These are phyloP conservation scores for Drosophila pandora DNA, from an alignment of 1,140 invertebrate genomes.

Conservation along the genomic window DNA sequence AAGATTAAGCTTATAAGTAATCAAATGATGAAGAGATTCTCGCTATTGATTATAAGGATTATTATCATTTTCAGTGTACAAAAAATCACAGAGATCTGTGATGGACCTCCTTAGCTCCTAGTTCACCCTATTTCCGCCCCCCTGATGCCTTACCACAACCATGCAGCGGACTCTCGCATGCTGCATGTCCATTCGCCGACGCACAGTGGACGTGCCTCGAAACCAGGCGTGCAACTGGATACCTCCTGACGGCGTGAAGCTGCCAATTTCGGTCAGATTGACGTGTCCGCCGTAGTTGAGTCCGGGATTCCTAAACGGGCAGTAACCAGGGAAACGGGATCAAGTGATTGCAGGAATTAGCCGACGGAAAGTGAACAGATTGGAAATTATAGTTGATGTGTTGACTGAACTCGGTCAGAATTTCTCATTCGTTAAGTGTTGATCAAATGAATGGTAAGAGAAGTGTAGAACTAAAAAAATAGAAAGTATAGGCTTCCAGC, in stretches of 20 bases:
- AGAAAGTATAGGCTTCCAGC: background rate
- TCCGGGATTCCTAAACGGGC: slow-evolving; percentile 83
- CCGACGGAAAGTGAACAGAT: slow-evolving; percentile 24
- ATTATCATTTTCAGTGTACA: background rate
- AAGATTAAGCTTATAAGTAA: too few relatives aligned
- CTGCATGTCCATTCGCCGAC: slow-evolving; percentile 84
- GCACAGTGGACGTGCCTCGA: slow-evolving; percentile 84
- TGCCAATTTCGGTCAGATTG: slow-evolving; percentile 84
- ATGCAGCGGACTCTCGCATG: slow-evolving; percentile 84
- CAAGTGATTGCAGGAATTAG: slow-evolving; percentile 38
- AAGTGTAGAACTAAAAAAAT: too few relatives aligned
- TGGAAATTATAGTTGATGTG: slow-evolving; percentile 33
- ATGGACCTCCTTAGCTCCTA: background rate
- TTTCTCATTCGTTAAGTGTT: slow-evolving; percentile 6
- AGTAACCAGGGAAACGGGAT: slow-evolving; percentile 16
- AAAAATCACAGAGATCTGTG: background rate
- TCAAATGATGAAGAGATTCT: too few relatives aligned
- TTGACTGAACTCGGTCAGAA: slow-evolving; percentile 5
- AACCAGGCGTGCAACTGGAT: slow-evolving; percentile 76
- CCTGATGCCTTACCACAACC: slow-evolving; percentile 80
- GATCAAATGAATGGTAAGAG: background rate
- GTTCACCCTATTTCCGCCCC: background rate
- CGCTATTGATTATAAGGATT: too few relatives aligned
- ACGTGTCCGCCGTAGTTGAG: slow-evolving; percentile 84
- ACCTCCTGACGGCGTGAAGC: slow-evolving; percentile 74